These are phyloP conservation scores for Monodelphis domestica DNA, from an alignment of 2,797 vertebrate genomes.

Conservation along the genomic window DNA sequence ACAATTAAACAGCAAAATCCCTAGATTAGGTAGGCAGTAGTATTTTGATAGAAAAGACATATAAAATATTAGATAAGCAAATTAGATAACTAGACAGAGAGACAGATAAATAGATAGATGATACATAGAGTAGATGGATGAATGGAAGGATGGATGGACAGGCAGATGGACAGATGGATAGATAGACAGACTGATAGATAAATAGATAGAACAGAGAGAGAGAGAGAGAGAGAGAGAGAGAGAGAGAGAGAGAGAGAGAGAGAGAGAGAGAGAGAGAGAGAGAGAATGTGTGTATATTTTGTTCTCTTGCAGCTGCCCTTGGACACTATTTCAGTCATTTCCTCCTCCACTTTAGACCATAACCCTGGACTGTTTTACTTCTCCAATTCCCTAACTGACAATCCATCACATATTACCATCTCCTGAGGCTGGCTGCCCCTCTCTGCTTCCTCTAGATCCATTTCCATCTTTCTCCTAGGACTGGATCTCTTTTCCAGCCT, in stretches of 20 bases:
- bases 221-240: not conserved
- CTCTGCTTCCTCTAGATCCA: not conserved
- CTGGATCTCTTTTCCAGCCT: not conserved
- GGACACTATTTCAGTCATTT: constrained; percentile 50
- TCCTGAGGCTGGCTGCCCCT: not conserved
- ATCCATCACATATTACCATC: not conserved
- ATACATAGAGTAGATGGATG: no score
- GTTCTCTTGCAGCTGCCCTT: constrained; percentile 30
- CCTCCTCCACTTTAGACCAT: not conserved
- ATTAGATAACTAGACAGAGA: no score
- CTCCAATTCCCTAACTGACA: not conserved
- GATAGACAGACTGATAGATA: no score
- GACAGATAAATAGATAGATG: no score
- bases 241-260: not conserved
- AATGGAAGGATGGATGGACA: no score
- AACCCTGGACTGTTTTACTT: not conserved
- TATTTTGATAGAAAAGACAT: no score
- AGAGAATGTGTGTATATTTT: not conserved
- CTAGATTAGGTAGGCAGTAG: not conserved
- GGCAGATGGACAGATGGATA: no score
- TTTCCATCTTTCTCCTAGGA: constrained; percentile 1
- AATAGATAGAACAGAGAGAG: not conserved
- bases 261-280: not conserved
- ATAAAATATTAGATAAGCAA: no score
- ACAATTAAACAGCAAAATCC: no score